Base-by-base conservation (phyloP, 2,888 invertebrate genomes). In the Plagiodera versicolora region DNA sequence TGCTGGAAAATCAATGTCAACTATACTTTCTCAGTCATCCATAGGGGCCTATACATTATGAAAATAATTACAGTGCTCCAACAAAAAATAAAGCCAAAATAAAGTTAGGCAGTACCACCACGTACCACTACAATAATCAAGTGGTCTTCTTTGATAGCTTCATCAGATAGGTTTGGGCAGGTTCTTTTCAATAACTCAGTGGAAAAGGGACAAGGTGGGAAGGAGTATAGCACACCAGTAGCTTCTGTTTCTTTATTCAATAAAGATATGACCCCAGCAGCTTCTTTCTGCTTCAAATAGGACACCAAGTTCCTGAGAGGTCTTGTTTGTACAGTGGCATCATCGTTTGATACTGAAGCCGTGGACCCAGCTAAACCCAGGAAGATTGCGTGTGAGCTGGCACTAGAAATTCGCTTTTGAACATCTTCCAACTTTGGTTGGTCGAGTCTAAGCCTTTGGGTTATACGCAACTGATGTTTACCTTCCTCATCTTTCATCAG, bases 221-320 rank as follows among this genome's bases (percentile, higher is more conserved):
- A 98, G 49, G 97, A 95, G 80, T 98, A 98, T 30, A 98, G 83
- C 4, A 98, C 95, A 24, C 96, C 97, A n/a, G 94, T 93, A 1
- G 92, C 92, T 77, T 93, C 94, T 0, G 93, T 92, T 77, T 95
- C 94, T 80, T 94, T 94, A 74, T 92, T 93, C 17, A 92, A 80
- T 17, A 98, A 83, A 0, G 95, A 94, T 70, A 98, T 96, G 0
- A 98, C 98, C 61, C 99, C 99, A 5, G 98, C 98, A 20, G 99
- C 98, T 81, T 98, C 98, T 80, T 99, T 99, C 77, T 98, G 98
- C 76, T 97, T 96, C 57, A 99, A 83, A 79, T 99, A 99, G 0
- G 96, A 94, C 1, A 98, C 95, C 67, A 99, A 84, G 82, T 98
- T 98, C 35, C 95, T 87, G 74, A 98, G 82, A 0, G 97, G 97